Evolutionary conservation across 2,888 invertebrate species (phyloP), one percentile per base, ranked within the genome.

Genomic region (Congeria kusceri): DNA sequence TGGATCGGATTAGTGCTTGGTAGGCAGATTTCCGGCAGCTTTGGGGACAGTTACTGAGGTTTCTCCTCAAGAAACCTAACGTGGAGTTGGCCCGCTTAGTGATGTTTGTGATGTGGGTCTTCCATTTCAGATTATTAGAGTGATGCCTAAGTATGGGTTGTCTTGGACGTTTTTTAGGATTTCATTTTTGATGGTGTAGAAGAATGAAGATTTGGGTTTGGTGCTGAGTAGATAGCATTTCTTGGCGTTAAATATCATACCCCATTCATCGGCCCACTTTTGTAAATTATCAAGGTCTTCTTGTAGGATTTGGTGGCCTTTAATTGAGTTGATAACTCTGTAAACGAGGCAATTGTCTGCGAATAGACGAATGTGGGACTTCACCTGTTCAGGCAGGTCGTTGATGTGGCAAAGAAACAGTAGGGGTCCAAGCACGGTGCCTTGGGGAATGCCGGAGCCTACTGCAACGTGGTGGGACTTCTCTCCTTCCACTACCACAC

Each of bases 401-500:
- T 27, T 58, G 58, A 58, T 58, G 27, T 58, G 58, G 58, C 58
- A 58, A 23, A 64, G 64, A 27, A 64, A 64, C 47, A 64, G 64
- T 11, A 46, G 28, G 53, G 61, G 69, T 3, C 63, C 49, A 11
- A 56, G 28, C 62, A 67, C 63, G 1, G 56, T 53, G 23, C 68
- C 74, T 56, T 58, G 62, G 15, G n/a, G n/a, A n/a, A n/a, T n/a
- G n/a, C n/a, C n/a, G n/a, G 63, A 61, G n/a, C 58, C 68, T 15
- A 59, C 61, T 3, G 25, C n/a, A 13, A 61, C 61, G n/a, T 62
- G 32, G 11, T n/a, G 69, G 18, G 59, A 62, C 23, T 69, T 53
- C 53, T 53, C 53, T 23, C 53, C 53, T 53, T 23, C 66, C 2
- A 57, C 66, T 3, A 67, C 56, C 11, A 57, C 66, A 32, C 66